Base-by-base conservation (phyloP, 1,140 invertebrate species). In the Camponotus floridanus region DNA sequence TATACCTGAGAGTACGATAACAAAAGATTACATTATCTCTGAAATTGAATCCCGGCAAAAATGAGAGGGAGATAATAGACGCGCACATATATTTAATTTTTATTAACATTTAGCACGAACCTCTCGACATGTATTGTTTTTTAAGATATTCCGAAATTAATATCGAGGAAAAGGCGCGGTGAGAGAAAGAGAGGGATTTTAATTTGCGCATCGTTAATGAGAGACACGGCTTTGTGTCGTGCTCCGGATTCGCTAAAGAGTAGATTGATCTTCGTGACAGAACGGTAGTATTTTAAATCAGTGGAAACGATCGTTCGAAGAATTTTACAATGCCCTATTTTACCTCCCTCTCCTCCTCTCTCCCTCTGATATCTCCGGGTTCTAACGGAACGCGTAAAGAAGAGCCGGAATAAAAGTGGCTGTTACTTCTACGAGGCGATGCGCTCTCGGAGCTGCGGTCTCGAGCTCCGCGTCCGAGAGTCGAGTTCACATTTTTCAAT, bases 221-320 rank as follows among this genome's bases (percentile, higher is more conserved):
- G 26, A 83, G 36, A 74, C 73, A 70, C 11, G 39, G 18, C 7
- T 42, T 15, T 15, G 26, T n/a, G 48, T n/a, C n/a, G 42, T 21
- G 48, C 33, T 36, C 61, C 55, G 45, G 13, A 48, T 48, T 61
- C 67, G 39, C 36, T 26, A 48, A 68, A 74, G 9, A 79, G 31
- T 21, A 61, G 73, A 26, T 48, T 15, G 59, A 36, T 67, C 64
- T 48, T 57, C 67, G 55, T n/a, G 71, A n/a, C 42, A 31, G 71
- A 71, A 48, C 33, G 5, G 45, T 81, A 76, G 51, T 59, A 71
- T 57, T 68, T 89, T 88, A 89, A 89, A 88, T 89, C 84, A 84
- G 79, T 89, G 64, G 64, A 71, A 68, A n/a, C 13, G 42, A 59
- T 88, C 48, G 64, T 88, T 81, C 70, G 83, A 62, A 31, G 42